Evolutionary conservation across 2,888 invertebrate genomes (phyloP).

Genomic region (Euzophera pinguis): DNA sequence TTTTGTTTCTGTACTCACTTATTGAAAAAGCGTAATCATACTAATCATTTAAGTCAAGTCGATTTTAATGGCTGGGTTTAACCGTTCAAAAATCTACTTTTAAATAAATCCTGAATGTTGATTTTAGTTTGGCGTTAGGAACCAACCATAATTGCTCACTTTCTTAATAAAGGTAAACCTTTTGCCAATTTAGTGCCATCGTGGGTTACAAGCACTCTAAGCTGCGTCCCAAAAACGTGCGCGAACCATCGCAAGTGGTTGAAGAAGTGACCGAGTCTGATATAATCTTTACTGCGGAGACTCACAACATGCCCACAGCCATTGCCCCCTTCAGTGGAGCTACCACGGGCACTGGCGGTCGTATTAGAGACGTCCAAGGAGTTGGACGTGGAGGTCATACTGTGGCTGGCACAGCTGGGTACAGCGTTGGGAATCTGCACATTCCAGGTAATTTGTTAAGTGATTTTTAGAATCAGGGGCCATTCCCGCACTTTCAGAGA

Average conservation of each 20-base stretch:
- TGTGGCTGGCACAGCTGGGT: slow-evolving; percentile 97
- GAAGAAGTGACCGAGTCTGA: slow-evolving; percentile 84
- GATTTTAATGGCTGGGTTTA: too few species aligned
- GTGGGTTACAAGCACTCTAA: slow-evolving; percentile 87
- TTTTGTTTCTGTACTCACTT: too few species aligned
- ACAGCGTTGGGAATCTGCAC: slow-evolving; percentile 95
- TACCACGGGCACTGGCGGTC: slow-evolving; percentile 97
- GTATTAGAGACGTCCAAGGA: slow-evolving; percentile 96
- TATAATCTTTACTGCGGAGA: slow-evolving; percentile 98
- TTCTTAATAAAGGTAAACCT: too few species aligned
- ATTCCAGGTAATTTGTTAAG: slow-evolving; percentile 84
- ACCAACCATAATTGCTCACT: too few species aligned
- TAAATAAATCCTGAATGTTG: too few species aligned
- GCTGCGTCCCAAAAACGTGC: slow-evolving; percentile 82
- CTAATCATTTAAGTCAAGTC: too few species aligned
- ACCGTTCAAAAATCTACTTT: too few species aligned
- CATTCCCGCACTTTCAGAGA: too few species aligned
- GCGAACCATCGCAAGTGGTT: slow-evolving; percentile 82
- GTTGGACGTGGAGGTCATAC: slow-evolving; percentile 96
- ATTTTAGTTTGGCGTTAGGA: too few species aligned
- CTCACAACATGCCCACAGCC: slow-evolving; percentile 98
- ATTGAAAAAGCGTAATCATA: too few species aligned
- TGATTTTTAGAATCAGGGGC: too few species aligned
- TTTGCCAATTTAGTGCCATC: slow-evolving; percentile 84
- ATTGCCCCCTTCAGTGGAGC: slow-evolving; percentile 99